These are phyloP conservation scores for Mugil cephalus DNA, from an alignment of 2,113 vertebrate genomes.

Conservation along the genomic window DNA sequence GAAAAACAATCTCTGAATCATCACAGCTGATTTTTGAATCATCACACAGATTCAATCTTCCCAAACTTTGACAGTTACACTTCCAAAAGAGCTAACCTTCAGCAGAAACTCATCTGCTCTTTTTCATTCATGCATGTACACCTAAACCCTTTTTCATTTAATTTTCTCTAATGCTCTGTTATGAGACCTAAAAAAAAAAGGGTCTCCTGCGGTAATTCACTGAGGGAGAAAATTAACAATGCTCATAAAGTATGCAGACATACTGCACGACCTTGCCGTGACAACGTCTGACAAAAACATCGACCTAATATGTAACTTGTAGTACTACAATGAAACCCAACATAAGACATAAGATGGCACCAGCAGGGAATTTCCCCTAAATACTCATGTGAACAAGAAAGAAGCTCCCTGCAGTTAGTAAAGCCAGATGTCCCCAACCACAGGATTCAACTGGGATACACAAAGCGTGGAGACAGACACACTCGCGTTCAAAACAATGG, in stretches of 20 bases:
- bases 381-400: constrained; percentile 61
- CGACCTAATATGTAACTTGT: constrained; percentile 28
- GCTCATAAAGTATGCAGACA: constrained; percentile 39
- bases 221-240: constrained; percentile 54
- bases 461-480: constrained; percentile 47
- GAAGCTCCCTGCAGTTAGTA: constrained; percentile 59
- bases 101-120: constrained; percentile 1
- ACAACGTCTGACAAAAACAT: constrained; percentile 44
- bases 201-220: constrained; percentile 50
- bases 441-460: constrained; percentile 60
- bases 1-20: neutral
- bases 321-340: constrained; percentile 44
- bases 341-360: constrained; percentile 43
- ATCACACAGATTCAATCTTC: neutral
- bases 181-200: constrained; percentile 50
- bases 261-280: constrained; percentile 19
- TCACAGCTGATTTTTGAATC: neutral
- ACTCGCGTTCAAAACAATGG: constrained; percentile 54
- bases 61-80: neutral
- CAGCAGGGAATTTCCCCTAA: constrained; percentile 73
- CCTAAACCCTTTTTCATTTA: constrained; percentile 49
- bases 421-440: constrained; percentile 75
- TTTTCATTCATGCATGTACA: constrained; percentile 40
- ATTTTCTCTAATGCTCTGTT: constrained; percentile 62
- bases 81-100: constrained; percentile 16